Base-by-base conservation (phyloP, 1,140 invertebrate genomes). In the Mizuhopecten yessoensis region DNA sequence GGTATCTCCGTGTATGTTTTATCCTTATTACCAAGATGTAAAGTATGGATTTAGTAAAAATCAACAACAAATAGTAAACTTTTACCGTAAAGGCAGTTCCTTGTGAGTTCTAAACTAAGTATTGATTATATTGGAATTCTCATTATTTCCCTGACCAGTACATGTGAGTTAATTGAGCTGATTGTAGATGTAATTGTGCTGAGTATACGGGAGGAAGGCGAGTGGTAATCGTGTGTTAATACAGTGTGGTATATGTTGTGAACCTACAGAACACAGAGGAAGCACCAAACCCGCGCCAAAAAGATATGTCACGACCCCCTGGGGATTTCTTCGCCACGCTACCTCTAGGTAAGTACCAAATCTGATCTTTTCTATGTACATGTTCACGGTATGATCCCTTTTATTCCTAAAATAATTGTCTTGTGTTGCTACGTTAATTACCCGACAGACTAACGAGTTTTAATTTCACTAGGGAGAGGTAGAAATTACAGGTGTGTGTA, bases 321-420 rank as follows among this genome's bases (percentile, higher is more conserved):
- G 57, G 57, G n/a, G 57, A 75, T 75, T 75, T 75, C 57, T 75
- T 75, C 11, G 57, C 57, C 57, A 75, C 57, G 29, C 57, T 75
- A 5, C 57, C 57, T 75, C 57, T 75, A 75, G 57, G 57, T 75
- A 75, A 9, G 57, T 75, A 75, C 17, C 9, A 29, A 3, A 75
- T n/a, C 57, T 75, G 23, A 29, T 13, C 42, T 45, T 10, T 45
- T 45, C 17, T 17, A 15, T 20, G 17, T 10, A 75, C 57, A 75
- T 75, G 9, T 57, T 11, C 57, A 75, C 23, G 29, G 5, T 29
- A 75, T 75, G 23, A 29, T 75, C 3, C n/a, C 57, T n/a, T 75
- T n/a, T 29, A 75, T 29, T 5, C 29, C 3, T n/a, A n/a, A n/a
- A n/a, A 29, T 75, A 75, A 75, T 29, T 75, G 57, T 75, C 57